Base-by-base conservation (phyloP, 2,888 invertebrate species). In the Sminthurinus aureus region DNA sequence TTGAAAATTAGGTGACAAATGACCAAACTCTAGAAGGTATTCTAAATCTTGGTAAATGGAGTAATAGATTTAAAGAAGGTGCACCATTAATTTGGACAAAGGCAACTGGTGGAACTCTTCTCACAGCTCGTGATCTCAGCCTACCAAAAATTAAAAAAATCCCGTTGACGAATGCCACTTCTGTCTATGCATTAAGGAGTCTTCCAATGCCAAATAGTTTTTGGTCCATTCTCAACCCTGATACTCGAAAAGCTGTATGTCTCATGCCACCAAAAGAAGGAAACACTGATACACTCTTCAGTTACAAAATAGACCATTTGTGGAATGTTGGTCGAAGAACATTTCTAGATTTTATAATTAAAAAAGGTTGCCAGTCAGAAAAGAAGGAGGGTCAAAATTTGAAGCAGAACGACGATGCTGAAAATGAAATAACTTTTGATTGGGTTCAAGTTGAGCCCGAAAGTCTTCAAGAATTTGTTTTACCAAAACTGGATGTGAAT, bases 81-180 rank as follows among this genome's bases (percentile, higher is more conserved):
- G 71, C 51, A 13, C 80, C 80, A 4, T 51, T 52, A 18, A 80
- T 80, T n/a, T 80, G 71, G 80, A 80, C 80, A 13, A 80, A 80
- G 18, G 80, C 67, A 73, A 50, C 73, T 13, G 80, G 80, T 11
- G 80, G 80, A 6, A 69, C 80, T 22, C 12, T 80, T 2, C n/a
- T 80, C 69, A 80, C 22, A 13, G 50, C 24, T 1, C 22, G 24
- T 20, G 80, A 80, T 26, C 24, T 80, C 3, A 15, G 11, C 20
- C 50, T n/a, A 67, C 15, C 26, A 0, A 26, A 38, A 20, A n/a
- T 79, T 50, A 67, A 51, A 50, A 50, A 79, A 22, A 6, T 79
- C 18, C 66, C 79, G 9, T 67, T 79, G 11, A 66, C 66, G 2
- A 67, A 67, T 18, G 22, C 69, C 18, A 26, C 69, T 0, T 64